phyloP scores from a whole-genome alignment of 2,113 vertebrate species.

The Nicator chloris region DNA sequence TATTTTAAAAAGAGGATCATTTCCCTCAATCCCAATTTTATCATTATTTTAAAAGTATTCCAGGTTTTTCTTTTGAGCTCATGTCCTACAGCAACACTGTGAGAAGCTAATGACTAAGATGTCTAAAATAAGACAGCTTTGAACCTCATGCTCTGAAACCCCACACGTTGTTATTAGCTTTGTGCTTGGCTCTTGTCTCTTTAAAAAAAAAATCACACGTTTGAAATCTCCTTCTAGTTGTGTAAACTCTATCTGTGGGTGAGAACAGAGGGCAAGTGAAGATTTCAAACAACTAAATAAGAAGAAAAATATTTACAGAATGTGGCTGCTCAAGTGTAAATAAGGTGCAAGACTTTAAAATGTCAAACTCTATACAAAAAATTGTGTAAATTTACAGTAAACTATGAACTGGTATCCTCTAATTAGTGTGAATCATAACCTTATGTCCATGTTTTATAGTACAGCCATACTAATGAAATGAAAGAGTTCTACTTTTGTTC shows the following conservation, averaged over 20 bases:
- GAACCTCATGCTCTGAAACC: background rate
- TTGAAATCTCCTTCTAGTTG: background rate
- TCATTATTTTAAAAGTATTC: background rate
- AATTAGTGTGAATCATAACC: background rate
- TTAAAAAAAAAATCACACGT: background rate
- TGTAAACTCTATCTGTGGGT: background rate
- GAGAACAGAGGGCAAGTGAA: background rate
- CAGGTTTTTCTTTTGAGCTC: background rate
- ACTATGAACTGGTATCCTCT: background rate
- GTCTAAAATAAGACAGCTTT: background rate
- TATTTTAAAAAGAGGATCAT: background rate
- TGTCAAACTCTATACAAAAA: background rate
- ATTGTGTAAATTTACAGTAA: background rate
- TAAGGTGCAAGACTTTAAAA: background rate
- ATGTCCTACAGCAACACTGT: background rate
- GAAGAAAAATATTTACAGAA: conserved; percentile 29
- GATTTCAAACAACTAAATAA: background rate
- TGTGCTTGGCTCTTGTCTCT: background rate
- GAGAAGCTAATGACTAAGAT: background rate
- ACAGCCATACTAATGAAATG: background rate
- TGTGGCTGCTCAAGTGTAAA: background rate
- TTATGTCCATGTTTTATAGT: background rate
- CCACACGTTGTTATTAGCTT: background rate
- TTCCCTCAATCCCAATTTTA: rapidly evolving
- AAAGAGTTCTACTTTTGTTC: background rate